Conservation (phyloP, 35 echinoderm and acorn worm genomes). For the Apostichopus japonicus region DNA sequence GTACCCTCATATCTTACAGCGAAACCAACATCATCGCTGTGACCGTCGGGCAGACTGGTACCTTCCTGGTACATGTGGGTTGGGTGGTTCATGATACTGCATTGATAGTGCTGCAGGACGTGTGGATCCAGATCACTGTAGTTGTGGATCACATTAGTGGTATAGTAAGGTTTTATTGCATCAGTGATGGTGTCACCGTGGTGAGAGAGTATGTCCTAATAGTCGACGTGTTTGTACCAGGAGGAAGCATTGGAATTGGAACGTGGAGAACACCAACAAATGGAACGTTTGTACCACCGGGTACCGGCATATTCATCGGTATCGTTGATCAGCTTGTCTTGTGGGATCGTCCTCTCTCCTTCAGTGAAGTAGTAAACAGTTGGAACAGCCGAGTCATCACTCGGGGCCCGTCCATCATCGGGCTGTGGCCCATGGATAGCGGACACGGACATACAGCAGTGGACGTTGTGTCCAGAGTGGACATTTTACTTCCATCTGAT, state of each 20-base stretch:
- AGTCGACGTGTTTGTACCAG: slow-evolving; percentile 50
- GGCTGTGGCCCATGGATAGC: slow-evolving; percentile 64
- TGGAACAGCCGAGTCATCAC: slow-evolving; percentile 46
- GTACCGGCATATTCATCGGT: slow-evolving; percentile 59
- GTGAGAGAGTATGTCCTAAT: slow-evolving; percentile 50
- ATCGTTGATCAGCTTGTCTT: slow-evolving; percentile 62
- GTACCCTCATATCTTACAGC: slow-evolving; percentile 72
- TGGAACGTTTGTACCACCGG: slow-evolving; percentile 52
- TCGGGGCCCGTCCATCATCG: slow-evolving; percentile 48
- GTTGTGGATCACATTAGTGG: slow-evolving; percentile 52
- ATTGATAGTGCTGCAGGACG: slow-evolving; percentile 45
- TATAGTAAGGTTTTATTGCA: slow-evolving; percentile 63
- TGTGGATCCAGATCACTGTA: slow-evolving; percentile 78
- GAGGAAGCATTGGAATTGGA: slow-evolving; percentile 70
- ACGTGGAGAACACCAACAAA: slow-evolving; percentile 75
- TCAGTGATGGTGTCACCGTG: slow-evolving; percentile 46
- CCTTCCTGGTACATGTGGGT: slow-evolving; percentile 66
- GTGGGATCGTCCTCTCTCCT: slow-evolving; percentile 58
- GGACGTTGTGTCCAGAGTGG: slow-evolving; percentile 53
- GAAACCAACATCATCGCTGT: slow-evolving; percentile 65
- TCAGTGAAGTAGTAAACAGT: slow-evolving; percentile 58
- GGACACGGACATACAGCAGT: slow-evolving; percentile 50
- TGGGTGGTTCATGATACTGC: slow-evolving; percentile 46
- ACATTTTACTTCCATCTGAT: slow-evolving; percentile 63
- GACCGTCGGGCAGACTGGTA: slow-evolving; percentile 35